Base-by-base conservation (phyloP, 2,888 invertebrate species). In the Melitaea athalia region DNA sequence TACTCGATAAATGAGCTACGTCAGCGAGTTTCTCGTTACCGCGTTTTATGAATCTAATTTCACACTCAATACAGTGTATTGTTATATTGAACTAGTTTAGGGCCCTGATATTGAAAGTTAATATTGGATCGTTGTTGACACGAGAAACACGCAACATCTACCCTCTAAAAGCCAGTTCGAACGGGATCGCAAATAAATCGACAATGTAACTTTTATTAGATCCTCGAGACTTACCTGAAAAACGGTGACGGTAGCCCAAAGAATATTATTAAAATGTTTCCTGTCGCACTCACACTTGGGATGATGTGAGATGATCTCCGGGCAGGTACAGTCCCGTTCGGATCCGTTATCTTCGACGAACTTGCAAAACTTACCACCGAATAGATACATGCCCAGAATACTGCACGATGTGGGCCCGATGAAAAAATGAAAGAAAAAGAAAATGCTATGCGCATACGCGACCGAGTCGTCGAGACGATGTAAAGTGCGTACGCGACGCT, bases 331-430 rank as follows among this genome's bases (percentile, higher is more conserved):
- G 94, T 97, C 97, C 89, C 96, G 95, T 93, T 95, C 95, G 91
- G 93, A 93, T 92, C 95, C 96, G 88, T 94, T 94, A 90, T 96
- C 96, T 94, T 98, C 97, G 94, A 95, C 95, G 95, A 96, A 97
- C 96, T 97, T 98, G 97, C 98, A 98, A 97, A 99, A 98, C 96
- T 98, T 98, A 96, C 98, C 98, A 94, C 98, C 98, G 95, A 99
- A 99, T 94, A 99, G 97, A 95, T 98, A 98, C 98, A 98, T 99
- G 94, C 99, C 99, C 95, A 99, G 97, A 94, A 98, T 98, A 96
- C 99, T 99, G 88, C 77, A 86, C 80, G 85, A 84, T 85, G 88
- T 72, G 75, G 70, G 76, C 71, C 77, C 75, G 76, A 75, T 75
- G 77, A 73, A 72, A 74, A 76, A 87, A 90, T 91, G 91, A 85